A percentile compares a stretch with the other conserved stretches of the same genome.
Evolutionary conservation across 2,888 invertebrate species (phyloP).

Genomic region (Microctonus brassicae): DNA sequence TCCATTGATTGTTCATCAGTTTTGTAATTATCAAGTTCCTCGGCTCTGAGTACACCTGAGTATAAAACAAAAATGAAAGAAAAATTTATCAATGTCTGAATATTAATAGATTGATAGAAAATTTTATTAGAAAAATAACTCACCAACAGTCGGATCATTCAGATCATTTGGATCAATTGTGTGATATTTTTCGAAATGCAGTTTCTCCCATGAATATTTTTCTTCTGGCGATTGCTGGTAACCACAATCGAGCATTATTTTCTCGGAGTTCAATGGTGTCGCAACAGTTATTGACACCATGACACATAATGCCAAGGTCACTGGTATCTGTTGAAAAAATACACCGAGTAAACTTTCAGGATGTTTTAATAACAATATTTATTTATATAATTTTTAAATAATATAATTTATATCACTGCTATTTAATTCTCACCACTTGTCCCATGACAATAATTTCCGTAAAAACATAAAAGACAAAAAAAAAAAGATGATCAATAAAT

Average conservation of each 20-base stretch:
- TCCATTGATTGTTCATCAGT: constrained; percentile 42
- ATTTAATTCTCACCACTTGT: constrained; percentile 54
- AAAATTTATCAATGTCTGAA: not conserved
- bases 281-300: constrained; percentile 8
- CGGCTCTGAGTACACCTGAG: constrained; percentile 40
- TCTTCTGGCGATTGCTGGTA: constrained; percentile 13
- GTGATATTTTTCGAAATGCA: constrained; percentile 33
- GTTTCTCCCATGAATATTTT: constrained; percentile 31
- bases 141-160: constrained; percentile 44
- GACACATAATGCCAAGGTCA: constrained; percentile 25
- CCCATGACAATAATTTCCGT: constrained; percentile 51
- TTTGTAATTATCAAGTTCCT: constrained; percentile 39
- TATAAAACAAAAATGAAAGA: not conserved
- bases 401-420: not conserved
- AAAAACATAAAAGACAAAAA: constrained; percentile 24
- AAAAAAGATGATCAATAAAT: constrained; percentile 38
- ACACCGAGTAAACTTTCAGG: constrained; percentile 18
- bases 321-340: constrained; percentile 31
- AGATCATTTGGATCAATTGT: constrained; percentile 45
- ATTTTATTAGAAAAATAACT: constrained; percentile 18
- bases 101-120: too few species aligned
- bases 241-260: constrained; percentile 24
- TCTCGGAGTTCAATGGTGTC: constrained; percentile 12
- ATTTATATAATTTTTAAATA: not conserved
- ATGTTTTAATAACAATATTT: not conserved